Conservation (phyloP, 2,888 invertebrate genomes). For the Hydroisotoma schaefferi region DNA sequence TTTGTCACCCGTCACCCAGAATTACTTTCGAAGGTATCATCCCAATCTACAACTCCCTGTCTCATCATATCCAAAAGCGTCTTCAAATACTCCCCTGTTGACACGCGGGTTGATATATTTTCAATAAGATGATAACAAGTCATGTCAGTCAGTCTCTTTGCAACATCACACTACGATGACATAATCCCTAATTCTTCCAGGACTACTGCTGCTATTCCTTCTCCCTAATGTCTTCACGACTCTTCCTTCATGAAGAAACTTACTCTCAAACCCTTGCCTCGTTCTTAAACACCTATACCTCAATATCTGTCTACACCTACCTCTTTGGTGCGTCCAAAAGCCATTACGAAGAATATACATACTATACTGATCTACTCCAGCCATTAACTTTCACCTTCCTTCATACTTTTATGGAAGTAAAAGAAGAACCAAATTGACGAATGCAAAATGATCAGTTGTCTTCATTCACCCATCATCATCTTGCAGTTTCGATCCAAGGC, state of each 20-base stretch:
- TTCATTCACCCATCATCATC: no score
- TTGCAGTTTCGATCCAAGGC: no score
- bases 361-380: no score
- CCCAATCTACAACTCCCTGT: neutral
- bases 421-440: no score
- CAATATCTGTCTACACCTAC: no score
- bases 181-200: neutral
- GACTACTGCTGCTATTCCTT: neutral
- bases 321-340: no score
- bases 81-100: neutral
- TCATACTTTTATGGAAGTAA: no score
- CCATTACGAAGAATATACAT: no score
- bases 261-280: no score
- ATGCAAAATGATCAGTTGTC: no score
- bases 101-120: slow-evolving; percentile 3
- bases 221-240: neutral
- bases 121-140: neutral
- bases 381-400: no score
- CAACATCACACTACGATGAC: neutral
- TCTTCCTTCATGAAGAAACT: neutral
- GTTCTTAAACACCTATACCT: no score
- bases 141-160: neutral
- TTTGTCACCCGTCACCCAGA: slow-evolving; percentile 1
- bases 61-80: neutral
- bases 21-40: slow-evolving; percentile 11